Percentiles rank a stretch among this genome's conserved stretches.
Evolutionary conservation across 2,888 invertebrate species (phyloP).

Genomic region (Dynastes tityus): DNA sequence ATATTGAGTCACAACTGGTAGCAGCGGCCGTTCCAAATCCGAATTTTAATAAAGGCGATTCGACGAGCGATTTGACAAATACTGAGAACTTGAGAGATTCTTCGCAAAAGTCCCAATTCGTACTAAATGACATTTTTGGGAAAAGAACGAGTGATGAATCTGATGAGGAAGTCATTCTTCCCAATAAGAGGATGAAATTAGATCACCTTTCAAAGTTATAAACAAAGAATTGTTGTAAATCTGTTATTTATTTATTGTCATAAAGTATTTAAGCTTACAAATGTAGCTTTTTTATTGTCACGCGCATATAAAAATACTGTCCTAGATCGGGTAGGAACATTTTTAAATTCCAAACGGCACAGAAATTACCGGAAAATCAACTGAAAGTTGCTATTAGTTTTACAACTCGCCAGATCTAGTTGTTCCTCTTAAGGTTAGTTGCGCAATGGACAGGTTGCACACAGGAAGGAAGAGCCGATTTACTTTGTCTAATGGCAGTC

Average conservation of each 20-base stretch:
- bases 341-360: no score
- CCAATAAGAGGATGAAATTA: constrained; percentile 16
- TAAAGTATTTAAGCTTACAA: background rate
- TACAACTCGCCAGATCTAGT: no score
- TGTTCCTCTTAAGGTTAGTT: no score
- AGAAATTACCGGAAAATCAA: no score
- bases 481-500: no score
- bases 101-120: constrained; percentile 6
- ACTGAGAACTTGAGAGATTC: constrained; percentile 6
- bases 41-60: constrained; percentile 55
- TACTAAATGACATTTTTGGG: constrained; percentile 18
- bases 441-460: no score
- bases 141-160: constrained; percentile 6
- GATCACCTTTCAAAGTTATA: constrained; percentile 10
- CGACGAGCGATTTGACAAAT: constrained; percentile 50
- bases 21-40: constrained; percentile 65
- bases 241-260: constrained; percentile 9
- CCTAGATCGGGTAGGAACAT: no score
- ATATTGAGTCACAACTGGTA: constrained; percentile 67
- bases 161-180: constrained; percentile 4
- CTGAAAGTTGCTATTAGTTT: no score
- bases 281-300: background rate
- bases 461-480: no score
- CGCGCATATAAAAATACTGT: no score
- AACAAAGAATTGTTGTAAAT: background rate